Evolutionary conservation across 2,797 vertebrate species (phyloP), one percentile per base, ranked within the genome.

Genomic region (Gorsachius magnificus): DNA sequence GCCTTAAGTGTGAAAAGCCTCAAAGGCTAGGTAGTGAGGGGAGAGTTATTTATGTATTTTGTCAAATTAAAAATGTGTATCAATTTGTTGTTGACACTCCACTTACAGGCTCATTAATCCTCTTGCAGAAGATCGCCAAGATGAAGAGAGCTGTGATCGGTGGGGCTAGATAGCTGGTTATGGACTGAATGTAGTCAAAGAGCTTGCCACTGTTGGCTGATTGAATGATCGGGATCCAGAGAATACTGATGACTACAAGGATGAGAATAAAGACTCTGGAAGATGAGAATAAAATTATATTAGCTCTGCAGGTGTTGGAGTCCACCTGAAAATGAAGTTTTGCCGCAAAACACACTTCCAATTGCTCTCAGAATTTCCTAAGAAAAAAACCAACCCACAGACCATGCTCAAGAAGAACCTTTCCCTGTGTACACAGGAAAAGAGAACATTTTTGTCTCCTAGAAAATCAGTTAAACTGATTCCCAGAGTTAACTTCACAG

Each of bases 161-260:
- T 2, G 99, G 99, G 11, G 99, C 98, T 70, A 99, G 97, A 92
- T 98, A 99, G 97, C 99, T 99, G 96, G 98, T 99, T 93, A 99
- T 98, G 64, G 99, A 98, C 93, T 99, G 99, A 95, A 99, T 98
- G 86, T 99, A 99, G 96, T 99, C 98, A 71, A 99, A 99, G 46
- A 99, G 98, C 94, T 99, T 98, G 43, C 99, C 99, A 4, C 99
- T 99, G 96, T 99, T 99, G 87, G 99, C 98, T 76, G 98, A 98
- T 71, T 99, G 99, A 96, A 99, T 98, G 86, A 99, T 87, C 13
- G 99, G 99, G 96, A 99, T 99, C 99, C 99, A 99, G 86, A 99
- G 76, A 79, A 99, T 98, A 92, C 99, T 99, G 90, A 99, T 61
- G 63, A 97, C 96, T 74, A 99, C 98, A 71, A 99, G 97, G 74